Evolutionary conservation across 2,888 invertebrate genomes (phyloP), one percentile per base, ranked within the genome.

Genomic region (Geotrupes spiniger): DNA sequence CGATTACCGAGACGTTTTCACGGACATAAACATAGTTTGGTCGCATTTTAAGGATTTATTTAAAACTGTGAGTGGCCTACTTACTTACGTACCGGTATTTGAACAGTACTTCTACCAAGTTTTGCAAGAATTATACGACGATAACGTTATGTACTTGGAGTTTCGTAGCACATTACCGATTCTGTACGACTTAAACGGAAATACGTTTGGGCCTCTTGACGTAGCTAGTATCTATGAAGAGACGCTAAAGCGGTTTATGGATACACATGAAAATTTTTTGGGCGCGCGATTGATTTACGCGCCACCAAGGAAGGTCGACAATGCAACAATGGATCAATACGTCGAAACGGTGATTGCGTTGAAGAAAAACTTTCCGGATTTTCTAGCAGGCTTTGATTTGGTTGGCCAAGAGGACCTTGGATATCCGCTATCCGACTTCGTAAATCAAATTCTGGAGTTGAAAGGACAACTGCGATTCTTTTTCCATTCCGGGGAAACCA

Each of bases 371-470:
- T 78, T 81, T 64, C 84, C 87, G 0, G 76, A 83, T 4, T 79
- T 83, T 49, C 73, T 89, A 15, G 85, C 82, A 17, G 91, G 90
- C 2, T 89, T 90, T 58, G 90, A 90, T 73, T 73, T 91, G 53
- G 89, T 89, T 0, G 89, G 89, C 0, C 86, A 87, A 64, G 90
- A 91, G 65, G 89, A 90, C 62, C 57, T 70, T 37, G 88, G 88
- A 0, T 68, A 72, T 29, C 84, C 89, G 0, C 66, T 90, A 0
- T 66, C n/a, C n/a, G n/a, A n/a, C n/a, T n/a, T n/a, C n/a, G n/a
- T n/a, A n/a, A n/a, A n/a, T n/a, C n/a, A n/a, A n/a, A n/a, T n/a
- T n/a, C n/a, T 75, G 29, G 76, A 79, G 2, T 88, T 85, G 53
- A 39, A 51, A 29, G 21, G 42, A 16, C 26, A 38, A 12, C 16